These are phyloP conservation scores for Julus scanicus DNA, from an alignment of 2,888 invertebrate genomes.

Conservation along the genomic window DNA sequence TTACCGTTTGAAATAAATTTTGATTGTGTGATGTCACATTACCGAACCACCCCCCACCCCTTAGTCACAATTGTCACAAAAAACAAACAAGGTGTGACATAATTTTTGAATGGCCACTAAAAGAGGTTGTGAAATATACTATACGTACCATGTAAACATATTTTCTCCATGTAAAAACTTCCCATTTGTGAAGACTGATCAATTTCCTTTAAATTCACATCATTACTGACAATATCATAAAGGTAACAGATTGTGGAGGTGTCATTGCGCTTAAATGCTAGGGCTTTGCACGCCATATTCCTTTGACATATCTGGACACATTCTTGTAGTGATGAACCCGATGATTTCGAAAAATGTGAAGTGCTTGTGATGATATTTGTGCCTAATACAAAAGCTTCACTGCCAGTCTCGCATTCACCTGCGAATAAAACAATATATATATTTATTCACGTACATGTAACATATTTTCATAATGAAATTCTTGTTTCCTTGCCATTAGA, in stretches of 20 bases:
- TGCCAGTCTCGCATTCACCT: slow-evolving; percentile 49
- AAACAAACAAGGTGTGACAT: too few relatives aligned
- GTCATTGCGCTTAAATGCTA: slow-evolving; percentile 9
- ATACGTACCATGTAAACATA: slow-evolving; percentile 48
- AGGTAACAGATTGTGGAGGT: slow-evolving; percentile 23
- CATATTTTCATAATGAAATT: background rate
- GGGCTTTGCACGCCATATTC: slow-evolving; percentile 28
- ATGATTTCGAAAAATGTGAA: background rate
- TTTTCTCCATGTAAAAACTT: slow-evolving; percentile 52
- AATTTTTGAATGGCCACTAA: too few relatives aligned
- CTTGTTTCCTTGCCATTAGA: background rate
- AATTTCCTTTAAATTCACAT: background rate
- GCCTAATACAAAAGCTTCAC: slow-evolving; percentile 30
- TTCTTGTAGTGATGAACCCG: background rate
- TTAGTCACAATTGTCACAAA: too few relatives aligned
- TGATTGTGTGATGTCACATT: too few relatives aligned
- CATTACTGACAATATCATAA: background rate
- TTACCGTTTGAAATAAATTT: too few relatives aligned
- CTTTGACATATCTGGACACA: slow-evolving; percentile 37
- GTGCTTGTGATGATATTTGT: slow-evolving; percentile 29
- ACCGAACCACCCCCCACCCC: too few relatives aligned
- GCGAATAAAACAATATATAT: background rate
- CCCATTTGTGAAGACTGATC: slow-evolving; percentile 15
- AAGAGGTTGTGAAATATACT: background rate
- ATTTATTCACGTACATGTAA: background rate